Evolutionary conservation across 1,140 invertebrate species (phyloP).

Genomic region (Mesaphorura yosii): DNA sequence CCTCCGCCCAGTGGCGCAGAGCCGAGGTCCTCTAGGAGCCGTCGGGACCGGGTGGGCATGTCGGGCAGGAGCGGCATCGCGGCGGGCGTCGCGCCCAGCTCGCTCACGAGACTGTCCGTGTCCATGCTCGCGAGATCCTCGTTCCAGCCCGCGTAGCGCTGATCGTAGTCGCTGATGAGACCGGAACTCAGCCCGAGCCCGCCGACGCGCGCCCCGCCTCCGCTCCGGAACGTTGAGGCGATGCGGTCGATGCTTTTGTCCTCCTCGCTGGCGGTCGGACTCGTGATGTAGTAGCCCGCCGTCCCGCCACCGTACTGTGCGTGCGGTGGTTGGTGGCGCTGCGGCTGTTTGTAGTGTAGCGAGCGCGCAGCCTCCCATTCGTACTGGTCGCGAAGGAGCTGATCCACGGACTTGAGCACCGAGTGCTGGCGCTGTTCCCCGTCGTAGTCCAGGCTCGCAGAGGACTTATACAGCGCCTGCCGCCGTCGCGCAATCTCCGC

Average conservation of each 20-base stretch:
- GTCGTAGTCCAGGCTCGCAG: slow-evolving; percentile 40
- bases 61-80: slow-evolving; percentile 53
- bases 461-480: slow-evolving; percentile 50
- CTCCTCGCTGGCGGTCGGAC: slow-evolving; percentile 37
- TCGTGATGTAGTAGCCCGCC: slow-evolving; percentile 20
- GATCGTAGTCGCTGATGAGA: no score
- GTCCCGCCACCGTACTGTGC: not conserved
- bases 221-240: slow-evolving; percentile 42
- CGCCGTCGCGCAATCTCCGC: slow-evolving; percentile 51
- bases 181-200: no score
- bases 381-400: slow-evolving; percentile 39
- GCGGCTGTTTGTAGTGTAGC: slow-evolving; percentile 20
- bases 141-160: slow-evolving; percentile 38
- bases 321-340: slow-evolving; percentile 19
- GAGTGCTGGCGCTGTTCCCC: slow-evolving; percentile 33
- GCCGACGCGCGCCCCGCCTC: no score
- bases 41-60: slow-evolving; percentile 48
- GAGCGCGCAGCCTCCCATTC: slow-evolving; percentile 7
- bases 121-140: slow-evolving; percentile 39
- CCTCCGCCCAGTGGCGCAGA: slow-evolving; percentile 24
- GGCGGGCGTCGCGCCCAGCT: slow-evolving; percentile 40
- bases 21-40: slow-evolving; percentile 49
- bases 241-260: slow-evolving; percentile 43
- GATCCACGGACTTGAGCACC: slow-evolving; percentile 44
- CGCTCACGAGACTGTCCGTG: slow-evolving; percentile 35